These are phyloP conservation scores for Pseudomyrmex gracilis DNA, from an alignment of 1,140 invertebrate genomes.

Conservation along the genomic window DNA sequence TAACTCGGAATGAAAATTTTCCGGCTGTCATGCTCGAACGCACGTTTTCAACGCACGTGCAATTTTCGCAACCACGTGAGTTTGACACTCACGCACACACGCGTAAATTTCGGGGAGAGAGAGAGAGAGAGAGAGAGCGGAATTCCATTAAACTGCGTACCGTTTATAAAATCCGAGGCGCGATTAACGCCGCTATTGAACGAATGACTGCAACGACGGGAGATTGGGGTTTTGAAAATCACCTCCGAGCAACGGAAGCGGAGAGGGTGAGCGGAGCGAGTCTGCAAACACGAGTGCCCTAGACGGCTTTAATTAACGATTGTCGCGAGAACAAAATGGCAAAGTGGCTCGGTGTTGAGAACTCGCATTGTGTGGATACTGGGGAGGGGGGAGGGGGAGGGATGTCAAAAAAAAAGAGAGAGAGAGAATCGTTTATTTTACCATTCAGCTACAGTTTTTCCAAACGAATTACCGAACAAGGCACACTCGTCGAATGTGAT, in stretches of 20 bases:
- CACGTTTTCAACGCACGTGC: conserved; percentile 9
- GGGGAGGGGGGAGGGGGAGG: too few relatives aligned
- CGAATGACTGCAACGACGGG: background rate
- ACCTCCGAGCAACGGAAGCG: background rate
- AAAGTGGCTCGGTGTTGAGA: conserved; percentile 42
- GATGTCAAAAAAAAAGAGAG: conserved; percentile 44
- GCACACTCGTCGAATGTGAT: conserved; percentile 25
- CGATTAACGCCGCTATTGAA: conserved; percentile 65
- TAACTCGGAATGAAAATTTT: background rate
- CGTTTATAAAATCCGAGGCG: conserved; percentile 58
- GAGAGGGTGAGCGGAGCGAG: background rate
- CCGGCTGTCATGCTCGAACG: background rate
- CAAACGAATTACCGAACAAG: conserved; percentile 43
- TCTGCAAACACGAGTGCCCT: conserved; percentile 64
- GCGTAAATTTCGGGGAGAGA: background rate
- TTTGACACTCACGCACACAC: background rate
- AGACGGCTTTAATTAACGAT: conserved; percentile 73
- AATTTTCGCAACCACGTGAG: background rate
- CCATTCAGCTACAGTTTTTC: conserved; percentile 26
- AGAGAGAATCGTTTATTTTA: conserved; percentile 21
- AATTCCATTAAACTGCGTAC: conserved; percentile 50
- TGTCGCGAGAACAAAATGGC: conserved; percentile 61
- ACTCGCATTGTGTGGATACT: conserved; percentile 2
- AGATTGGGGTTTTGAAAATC: background rate
- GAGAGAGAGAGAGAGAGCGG: too few relatives aligned